Percentiles rank a stretch among this genome's conserved stretches.
phyloP scores from a whole-genome alignment of 2,888 invertebrate genomes.

The Volucella zonaria region DNA sequence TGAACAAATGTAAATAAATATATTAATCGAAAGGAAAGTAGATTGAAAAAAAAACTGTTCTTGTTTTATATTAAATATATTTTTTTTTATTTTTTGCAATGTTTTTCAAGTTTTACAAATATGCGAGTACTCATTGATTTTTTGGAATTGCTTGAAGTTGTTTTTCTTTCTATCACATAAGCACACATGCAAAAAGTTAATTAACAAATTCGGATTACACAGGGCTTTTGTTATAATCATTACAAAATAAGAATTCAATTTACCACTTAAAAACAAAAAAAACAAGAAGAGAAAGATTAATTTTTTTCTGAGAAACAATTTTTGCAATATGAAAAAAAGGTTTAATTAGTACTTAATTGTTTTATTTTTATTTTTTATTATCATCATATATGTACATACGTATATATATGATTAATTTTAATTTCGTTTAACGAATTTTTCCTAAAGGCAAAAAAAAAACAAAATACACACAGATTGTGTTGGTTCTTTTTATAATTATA shows the following conservation, averaged over 20 bases:
- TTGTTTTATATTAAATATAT: too few species aligned
- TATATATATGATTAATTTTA: constrained; percentile 63
- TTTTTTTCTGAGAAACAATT: constrained; percentile 46
- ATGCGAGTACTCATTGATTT: not conserved
- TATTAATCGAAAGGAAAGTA: not conserved
- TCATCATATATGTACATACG: constrained; percentile 20
- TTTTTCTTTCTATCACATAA: constrained; percentile 50
- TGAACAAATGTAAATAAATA: constrained; percentile 55
- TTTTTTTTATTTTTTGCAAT: too few species aligned
- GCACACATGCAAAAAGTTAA: constrained; percentile 59
- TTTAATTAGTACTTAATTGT: constrained; percentile 69
- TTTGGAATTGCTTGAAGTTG: not conserved
- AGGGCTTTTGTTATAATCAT: constrained; percentile 77
- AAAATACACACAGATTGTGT: not conserved
- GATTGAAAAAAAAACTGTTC: too few species aligned
- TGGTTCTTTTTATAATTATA: constrained; percentile 27
- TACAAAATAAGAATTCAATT: constrained; percentile 60
- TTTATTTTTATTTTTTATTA: constrained; percentile 71
- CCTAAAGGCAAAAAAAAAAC: constrained; percentile 67
- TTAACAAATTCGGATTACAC: constrained; percentile 78
- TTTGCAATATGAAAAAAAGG: constrained; percentile 63
- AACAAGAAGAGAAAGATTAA: constrained; percentile 12
- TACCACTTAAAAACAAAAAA: constrained; percentile 30
- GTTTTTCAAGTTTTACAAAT: too few species aligned
- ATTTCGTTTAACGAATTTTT: constrained; percentile 73